Percentiles rank a stretch among this genome's conserved stretches.
These are phyloP conservation scores for Lithophane ornitopus DNA, from an alignment of 2,888 invertebrate species.

Conservation along the genomic window DNA sequence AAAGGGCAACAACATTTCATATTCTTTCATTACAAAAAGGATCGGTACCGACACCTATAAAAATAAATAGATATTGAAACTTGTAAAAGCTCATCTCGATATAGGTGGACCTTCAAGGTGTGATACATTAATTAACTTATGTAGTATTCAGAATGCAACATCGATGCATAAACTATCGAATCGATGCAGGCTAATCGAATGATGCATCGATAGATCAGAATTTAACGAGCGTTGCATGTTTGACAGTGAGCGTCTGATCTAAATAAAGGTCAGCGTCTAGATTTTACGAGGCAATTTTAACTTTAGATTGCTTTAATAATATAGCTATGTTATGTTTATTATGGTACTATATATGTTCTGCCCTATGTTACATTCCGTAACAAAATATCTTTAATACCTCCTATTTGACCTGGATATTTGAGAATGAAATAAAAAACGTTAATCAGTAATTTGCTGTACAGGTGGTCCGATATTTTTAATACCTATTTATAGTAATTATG, in stretches of 20 bases:
- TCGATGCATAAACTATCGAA: conserved; percentile 24
- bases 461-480: neutral
- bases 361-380: neutral
- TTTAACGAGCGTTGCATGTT: conserved; percentile 48
- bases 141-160: conserved; percentile 27
- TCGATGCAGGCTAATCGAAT: conserved; percentile 32
- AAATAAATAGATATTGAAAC: conserved; percentile 1
- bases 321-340: neutral
- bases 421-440: neutral
- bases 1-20: conserved; percentile 12
- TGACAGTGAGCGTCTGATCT: conserved; percentile 54
- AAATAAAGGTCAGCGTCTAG: conserved; percentile 57
- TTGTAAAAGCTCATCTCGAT: neutral
- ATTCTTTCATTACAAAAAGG: neutral
- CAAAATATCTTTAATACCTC: neutral
- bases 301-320: conserved; percentile 41
- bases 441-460: neutral
- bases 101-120: conserved; percentile 7
- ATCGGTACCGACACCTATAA: neutral
- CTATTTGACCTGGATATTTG: neutral
- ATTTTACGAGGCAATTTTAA: conserved; percentile 38
- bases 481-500: neutral
- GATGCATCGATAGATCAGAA: conserved; percentile 47
- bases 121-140: conserved; percentile 34
- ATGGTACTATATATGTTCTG: neutral